Evolutionary conservation across 2,888 invertebrate genomes (phyloP), one percentile per base, ranked within the genome.

Genomic region (Physocephala rufipes): DNA sequence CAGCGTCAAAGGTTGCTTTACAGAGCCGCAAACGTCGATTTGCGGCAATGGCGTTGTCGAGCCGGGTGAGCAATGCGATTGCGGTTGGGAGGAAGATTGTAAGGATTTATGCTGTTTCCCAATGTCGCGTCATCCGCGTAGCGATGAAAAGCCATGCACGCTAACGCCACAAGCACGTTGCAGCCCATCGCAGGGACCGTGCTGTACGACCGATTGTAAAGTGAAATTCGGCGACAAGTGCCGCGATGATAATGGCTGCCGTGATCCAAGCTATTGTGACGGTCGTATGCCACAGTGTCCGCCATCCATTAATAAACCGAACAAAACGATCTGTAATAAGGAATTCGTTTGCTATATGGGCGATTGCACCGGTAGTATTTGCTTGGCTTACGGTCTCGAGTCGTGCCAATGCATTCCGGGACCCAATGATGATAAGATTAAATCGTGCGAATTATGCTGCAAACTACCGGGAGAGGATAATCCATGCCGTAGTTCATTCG

Each of bases 41-140:
- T 99, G 99, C 87, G 99, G 99, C 68, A 99, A 99, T 86, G 96
- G 97, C 55, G 97, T 99, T 43, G 96, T 96, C 61, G 99, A 99
- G 85, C 93, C 93, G 62, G 97, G 95, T 21, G 99, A 99, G 87
- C 94, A 99, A 86, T 99, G 99, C 86, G 99, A 99, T 87, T 99
- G 99, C 86, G 99, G 99, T 71, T 97, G 96, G 96, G 95, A 95
- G 80, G 95, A 96, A 80, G 97, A 98, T 84, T 99, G 99, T 86
- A 91, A 92, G 71, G 97, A 96, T 85, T 90, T 91, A 62, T 99
- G 99, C 85, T 99, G 99, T 85, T 93, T 93, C 79, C 96, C 97
- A 47, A 95, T 96, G 88, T 90, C 93, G 61, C 90, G 93, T 51
- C 91, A 94, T 78, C 92, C 94, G 5, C 91, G 92, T 65, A 81